These are phyloP conservation scores for Sylvia borin DNA, from an alignment of 2,797 vertebrate genomes.

Conservation along the genomic window DNA sequence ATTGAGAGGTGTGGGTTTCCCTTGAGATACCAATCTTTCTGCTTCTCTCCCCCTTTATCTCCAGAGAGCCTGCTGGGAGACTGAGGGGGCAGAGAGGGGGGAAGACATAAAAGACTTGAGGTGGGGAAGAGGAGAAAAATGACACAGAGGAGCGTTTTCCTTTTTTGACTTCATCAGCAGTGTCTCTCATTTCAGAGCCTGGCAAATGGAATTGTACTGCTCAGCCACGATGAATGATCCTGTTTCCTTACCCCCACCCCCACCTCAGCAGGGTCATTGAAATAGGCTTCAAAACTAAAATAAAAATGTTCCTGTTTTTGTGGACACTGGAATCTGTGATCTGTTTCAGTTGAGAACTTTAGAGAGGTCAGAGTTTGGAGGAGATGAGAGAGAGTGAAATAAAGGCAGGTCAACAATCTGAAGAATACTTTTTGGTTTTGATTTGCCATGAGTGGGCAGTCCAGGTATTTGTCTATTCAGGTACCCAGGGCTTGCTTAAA, in stretches of 20 bases:
- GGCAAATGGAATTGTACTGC: slow-evolving; percentile 83
- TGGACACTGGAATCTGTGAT: slow-evolving; percentile 77
- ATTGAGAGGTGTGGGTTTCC: slow-evolving; percentile 81
- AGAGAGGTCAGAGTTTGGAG: neutral
- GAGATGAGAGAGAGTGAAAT: neutral
- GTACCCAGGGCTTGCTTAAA: neutral
- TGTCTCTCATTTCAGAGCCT: slow-evolving; percentile 81
- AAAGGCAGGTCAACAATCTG: neutral
- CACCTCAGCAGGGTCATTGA: slow-evolving; percentile 73
- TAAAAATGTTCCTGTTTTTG: slow-evolving; percentile 82
- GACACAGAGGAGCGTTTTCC: slow-evolving; percentile 1
- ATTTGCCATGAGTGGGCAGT: slow-evolving; percentile 60
- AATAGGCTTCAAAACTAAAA: slow-evolving; percentile 86
- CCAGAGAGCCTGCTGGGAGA: slow-evolving; percentile 57
- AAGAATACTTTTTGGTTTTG: slow-evolving; percentile 62
- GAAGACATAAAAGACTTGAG: neutral
- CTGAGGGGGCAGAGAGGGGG: neutral
- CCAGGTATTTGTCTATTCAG: neutral
- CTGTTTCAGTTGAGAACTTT: slow-evolving; percentile 77
- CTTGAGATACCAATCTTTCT: slow-evolving; percentile 74
- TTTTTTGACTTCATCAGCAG: slow-evolving; percentile 87
- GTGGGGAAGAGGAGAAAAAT: slow-evolving; percentile 66
- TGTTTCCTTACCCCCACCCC: slow-evolving; percentile 18
- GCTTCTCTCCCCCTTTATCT: slow-evolving; percentile 58
- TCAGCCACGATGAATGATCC: slow-evolving; percentile 79